Evolutionary conservation across 2,888 invertebrate genomes (phyloP), one percentile per base, ranked within the genome.

Genomic region (Leptinotarsa peninsularis): DNA sequence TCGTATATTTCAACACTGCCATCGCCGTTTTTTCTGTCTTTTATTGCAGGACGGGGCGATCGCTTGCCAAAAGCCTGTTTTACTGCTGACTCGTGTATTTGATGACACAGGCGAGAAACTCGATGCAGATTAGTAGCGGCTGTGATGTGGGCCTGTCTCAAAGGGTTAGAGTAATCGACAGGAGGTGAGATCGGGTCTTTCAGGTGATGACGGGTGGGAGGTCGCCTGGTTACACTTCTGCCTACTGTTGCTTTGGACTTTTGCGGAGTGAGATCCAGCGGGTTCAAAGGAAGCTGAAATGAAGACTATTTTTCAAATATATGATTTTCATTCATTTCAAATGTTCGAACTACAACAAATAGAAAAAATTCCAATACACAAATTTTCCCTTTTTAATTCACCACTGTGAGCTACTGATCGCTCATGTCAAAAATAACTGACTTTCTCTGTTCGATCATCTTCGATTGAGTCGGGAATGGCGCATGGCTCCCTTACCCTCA

Each of bases 191-290:
- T 68, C 4, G 76, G 71, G 14, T 78, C 76, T 60, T 75, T 77
- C 18, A 78, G 78, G 50, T 85, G 85, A 76, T 88, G 88, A 75
- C 90, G 86, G 21, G 90, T 88, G 52, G 91, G 90, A 54, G 91
- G 91, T 76, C 91, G 87, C 77, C 90, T 86, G 72, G 88, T 86
- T 74, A 89, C 89, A 83, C 90, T 90, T 76, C 91, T 86, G 69
- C 90, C 90, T 71, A 91, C 88, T 79, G 87, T 88, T 54, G 89
- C 90, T 84, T 89, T 89, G 76, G 89, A 88, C 83, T 90, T 90
- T 84, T 90, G 89, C 74, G 89, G 88, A 73, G 88, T 88, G 73
- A 90, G 82, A 83, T 90, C 90, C 81, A 90, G 85, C 77, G 89
- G 89, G 83, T 89, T 89, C 74, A 90, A 83, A 49, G 89, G 83